Evolutionary conservation across 2,113 vertebrate species (phyloP).

Genomic region (Cyanoderma ruficeps): DNA sequence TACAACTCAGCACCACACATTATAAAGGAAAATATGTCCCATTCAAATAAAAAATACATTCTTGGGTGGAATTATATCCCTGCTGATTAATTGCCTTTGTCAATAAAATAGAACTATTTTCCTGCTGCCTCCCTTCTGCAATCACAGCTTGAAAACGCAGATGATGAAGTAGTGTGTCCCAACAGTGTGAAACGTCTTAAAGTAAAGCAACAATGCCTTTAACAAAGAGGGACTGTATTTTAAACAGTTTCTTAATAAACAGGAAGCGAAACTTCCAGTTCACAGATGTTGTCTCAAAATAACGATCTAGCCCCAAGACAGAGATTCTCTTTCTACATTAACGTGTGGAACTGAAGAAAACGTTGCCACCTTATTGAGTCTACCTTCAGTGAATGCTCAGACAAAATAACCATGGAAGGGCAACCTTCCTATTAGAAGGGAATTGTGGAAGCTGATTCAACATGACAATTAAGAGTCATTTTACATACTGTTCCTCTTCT

Average conservation of each 20-base stretch:
- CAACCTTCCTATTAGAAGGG: not conserved
- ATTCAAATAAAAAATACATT: conserved; percentile 44
- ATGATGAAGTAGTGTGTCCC: conserved; percentile 38
- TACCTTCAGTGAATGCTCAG: not conserved
- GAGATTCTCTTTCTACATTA: not conserved
- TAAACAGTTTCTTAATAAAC: conserved; percentile 9
- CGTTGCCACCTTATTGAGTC: not conserved
- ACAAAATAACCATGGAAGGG: not conserved
- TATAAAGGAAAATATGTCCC: conserved; percentile 62
- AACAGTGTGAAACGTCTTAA: conserved; percentile 40
- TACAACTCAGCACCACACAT: conserved; percentile 16
- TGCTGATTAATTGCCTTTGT: conserved; percentile 69
- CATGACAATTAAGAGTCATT: not conserved
- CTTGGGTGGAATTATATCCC: conserved; percentile 48
- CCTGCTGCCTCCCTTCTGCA: conserved; percentile 49
- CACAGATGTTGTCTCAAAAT: not conserved
- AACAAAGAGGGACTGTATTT: not conserved
- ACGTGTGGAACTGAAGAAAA: not conserved
- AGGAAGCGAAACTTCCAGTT: not conserved
- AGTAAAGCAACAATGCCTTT: not conserved
- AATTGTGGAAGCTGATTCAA: not conserved
- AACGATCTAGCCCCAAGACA: not conserved
- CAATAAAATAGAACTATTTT: conserved; percentile 53
- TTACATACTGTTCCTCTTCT: not conserved
- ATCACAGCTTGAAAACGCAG: conserved; percentile 56